Evolutionary conservation across 2,113 vertebrate species (phyloP), one percentile per base, ranked within the genome.

Genomic region (Dissostichus mawsoni): DNA sequence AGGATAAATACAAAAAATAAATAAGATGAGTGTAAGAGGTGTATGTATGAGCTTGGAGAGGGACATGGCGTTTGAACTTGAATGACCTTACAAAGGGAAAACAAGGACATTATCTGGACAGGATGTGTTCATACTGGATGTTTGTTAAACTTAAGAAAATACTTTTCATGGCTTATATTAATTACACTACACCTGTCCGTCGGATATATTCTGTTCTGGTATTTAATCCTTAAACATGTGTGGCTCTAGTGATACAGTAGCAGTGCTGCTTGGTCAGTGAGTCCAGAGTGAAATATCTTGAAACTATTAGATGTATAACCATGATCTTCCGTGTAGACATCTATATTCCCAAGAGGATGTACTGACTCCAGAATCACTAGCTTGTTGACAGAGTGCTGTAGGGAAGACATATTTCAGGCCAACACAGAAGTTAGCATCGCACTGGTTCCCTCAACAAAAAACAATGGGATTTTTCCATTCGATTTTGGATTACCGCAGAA

Each of bases 61-160:
- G 79, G 70, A 64, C 65, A 45, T 2, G 36, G 36, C 14, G 47
- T 25, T 29, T 33, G 65, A n/a, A 23, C 16, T 41, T 52, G 47
- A 71, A 58, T 56, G 65, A 70, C 50, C 44, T n/a, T 36, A 52
- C 29, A 25, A 70, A 74, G 61, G 25, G 59, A 44, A 45, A 69
- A 62, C 11, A 36, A 53, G 56, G 20, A 55, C 48, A 33, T 52
- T 20, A 20, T 44, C 53, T 63, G 59, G 67, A 77, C 44, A n/a
- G 36, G 55, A 71, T 70, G 47, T 51, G 23, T 74, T 36, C 16
- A 29, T 58, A 44, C 48, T 51, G 23, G 16, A 12, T 51, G 44
- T 12, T 9, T 68, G 10, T 13, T 50, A 14, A 52, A n/a, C 45
- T 16, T 13, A 23, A 33, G 18, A 23, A 29, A 14, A 16, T 4